Percentiles rank a stretch among this genome's conserved stretches.
phyloP scores from a whole-genome alignment of 2,113 vertebrate species.

The Chloebia gouldiae region DNA sequence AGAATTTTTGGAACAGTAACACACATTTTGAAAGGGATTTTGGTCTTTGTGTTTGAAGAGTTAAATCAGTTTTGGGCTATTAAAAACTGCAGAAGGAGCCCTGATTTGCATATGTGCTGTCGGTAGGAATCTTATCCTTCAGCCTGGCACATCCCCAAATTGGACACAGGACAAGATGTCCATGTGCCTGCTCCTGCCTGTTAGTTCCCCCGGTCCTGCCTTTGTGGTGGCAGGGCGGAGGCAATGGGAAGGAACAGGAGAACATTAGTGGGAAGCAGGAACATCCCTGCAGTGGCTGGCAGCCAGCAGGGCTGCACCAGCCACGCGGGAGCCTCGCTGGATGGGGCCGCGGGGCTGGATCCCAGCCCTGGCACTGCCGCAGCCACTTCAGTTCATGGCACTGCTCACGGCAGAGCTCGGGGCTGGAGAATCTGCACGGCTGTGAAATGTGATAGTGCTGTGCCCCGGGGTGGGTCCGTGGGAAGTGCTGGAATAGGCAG shows the following conservation, averaged over 20 bases:
- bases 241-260: neutral
- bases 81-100: conserved; percentile 27
- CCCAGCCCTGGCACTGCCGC: neutral
- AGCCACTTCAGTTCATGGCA: neutral
- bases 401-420: neutral
- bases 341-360: neutral
- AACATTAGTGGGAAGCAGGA: neutral
- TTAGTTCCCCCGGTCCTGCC: neutral
- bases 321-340: accelerated
- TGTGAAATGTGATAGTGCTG: neutral
- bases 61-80: conserved; percentile 30
- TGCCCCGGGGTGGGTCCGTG: neutral
- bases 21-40: neutral
- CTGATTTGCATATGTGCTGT: conserved; percentile 49
- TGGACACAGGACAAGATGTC: conserved; percentile 25
- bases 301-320: neutral
- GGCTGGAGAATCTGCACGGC: neutral
- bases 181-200: neutral
- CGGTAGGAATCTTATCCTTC: neutral
- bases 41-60: conserved; percentile 24
- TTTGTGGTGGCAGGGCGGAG: neutral
- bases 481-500: neutral
- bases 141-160: neutral
- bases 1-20: conserved; percentile 33
- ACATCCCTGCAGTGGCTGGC: neutral